These are phyloP conservation scores for Syrrhaptes paradoxus DNA, from an alignment of 2,113 vertebrate species.

Conservation along the genomic window DNA sequence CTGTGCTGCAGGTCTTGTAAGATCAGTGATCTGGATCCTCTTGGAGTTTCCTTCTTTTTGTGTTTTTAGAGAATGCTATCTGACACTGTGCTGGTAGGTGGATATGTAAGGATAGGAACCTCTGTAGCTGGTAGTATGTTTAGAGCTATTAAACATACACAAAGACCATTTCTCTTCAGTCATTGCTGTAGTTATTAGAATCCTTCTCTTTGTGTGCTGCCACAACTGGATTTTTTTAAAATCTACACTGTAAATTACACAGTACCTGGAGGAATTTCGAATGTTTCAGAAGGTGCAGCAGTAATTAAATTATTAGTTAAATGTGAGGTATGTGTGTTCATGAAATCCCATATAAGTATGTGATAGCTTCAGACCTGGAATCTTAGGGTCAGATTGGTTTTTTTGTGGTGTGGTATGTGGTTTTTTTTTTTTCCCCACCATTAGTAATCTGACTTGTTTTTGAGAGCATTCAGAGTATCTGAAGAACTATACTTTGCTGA, in stretches of 20 bases:
- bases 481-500: not conserved
- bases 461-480: not conserved
- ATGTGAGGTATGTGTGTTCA: not conserved
- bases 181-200: not conserved
- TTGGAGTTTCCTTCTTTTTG: not conserved
- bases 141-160: not conserved
- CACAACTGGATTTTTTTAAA: not conserved
- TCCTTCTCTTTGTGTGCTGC: not conserved
- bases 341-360: not conserved
- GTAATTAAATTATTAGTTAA: not conserved
- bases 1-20: not conserved
- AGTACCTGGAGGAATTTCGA: not conserved
- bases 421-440: not conserved
- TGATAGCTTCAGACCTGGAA: not conserved
- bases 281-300: not conserved
- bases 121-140: not conserved
- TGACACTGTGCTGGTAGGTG: not conserved
- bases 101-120: not conserved
- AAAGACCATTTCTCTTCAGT: not conserved
- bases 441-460: not conserved
- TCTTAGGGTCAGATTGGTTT: not conserved
- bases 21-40: not conserved
- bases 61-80: not conserved
- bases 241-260: not conserved
- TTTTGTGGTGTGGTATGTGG: not conserved